A percentile compares a stretch with the other conserved stretches of the same genome.
Conservation (phyloP, 2,888 invertebrate genomes). For the Iphiclides podalirius region DNA sequence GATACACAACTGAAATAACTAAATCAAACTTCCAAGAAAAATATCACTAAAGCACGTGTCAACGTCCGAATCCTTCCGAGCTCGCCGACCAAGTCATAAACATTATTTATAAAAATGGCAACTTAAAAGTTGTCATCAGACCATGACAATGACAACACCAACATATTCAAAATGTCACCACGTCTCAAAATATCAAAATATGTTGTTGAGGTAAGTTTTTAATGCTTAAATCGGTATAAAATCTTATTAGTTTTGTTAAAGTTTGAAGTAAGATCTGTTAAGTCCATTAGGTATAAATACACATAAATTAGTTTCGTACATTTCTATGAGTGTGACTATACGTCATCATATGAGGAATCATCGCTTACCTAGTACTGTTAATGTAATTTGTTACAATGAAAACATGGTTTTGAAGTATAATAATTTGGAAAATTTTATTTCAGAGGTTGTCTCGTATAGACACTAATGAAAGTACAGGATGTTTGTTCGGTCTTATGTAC, state of each 20-base stretch:
- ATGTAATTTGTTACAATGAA: slow-evolving; percentile 8
- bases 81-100: too few species aligned
- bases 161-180: slow-evolving; percentile 83
- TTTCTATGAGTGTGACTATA: too few species aligned
- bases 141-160: slow-evolving; percentile 26
- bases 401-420: not conserved
- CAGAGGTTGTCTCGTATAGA: slow-evolving; percentile 84
- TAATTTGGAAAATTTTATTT: slow-evolving; percentile 27
- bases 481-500: slow-evolving; percentile 87
- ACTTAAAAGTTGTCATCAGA: slow-evolving; percentile 28
- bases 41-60: too few species aligned
- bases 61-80: too few species aligned
- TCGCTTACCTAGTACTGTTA: not conserved
- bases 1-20: too few species aligned
- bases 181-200: slow-evolving; percentile 86
- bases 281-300: too few species aligned
- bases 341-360: slow-evolving; percentile 43
- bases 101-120: slow-evolving; percentile 29
- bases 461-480: slow-evolving; percentile 82
- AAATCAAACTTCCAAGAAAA: too few species aligned
- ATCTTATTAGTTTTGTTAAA: too few species aligned
- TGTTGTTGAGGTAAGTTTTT: slow-evolving; percentile 82
- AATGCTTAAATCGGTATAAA: too few species aligned
- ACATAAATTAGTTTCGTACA: too few species aligned
- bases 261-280: too few species aligned